Conservation (phyloP, 2,113 vertebrate genomes). For the Coregonus clupeaformis region DNA sequence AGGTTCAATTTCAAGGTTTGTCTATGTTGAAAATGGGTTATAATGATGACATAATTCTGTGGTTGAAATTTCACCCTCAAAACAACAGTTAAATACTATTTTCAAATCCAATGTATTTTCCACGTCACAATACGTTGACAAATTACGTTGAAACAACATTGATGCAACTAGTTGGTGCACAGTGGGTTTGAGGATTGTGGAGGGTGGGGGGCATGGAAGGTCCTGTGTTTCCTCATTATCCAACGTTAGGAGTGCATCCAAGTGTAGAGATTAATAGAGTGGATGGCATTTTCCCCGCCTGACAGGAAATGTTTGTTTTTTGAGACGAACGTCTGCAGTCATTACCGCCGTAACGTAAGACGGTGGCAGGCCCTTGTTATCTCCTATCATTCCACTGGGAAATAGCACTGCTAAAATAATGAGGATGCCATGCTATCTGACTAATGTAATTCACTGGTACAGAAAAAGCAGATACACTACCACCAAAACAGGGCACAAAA, state of each 20-base stretch:
- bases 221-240: conserved; percentile 22
- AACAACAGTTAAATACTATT: no score
- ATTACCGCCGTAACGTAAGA: conserved; percentile 6
- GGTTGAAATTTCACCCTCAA: no score
- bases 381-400: conserved; percentile 4
- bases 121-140: no score
- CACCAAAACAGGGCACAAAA: neutral
- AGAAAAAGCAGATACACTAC: no score
- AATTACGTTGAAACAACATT: no score
- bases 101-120: no score
- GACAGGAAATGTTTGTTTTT: conserved; percentile 20
- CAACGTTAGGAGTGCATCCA: conserved; percentile 21
- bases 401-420: neutral
- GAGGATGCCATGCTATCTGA: neutral
- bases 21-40: no score
- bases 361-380: conserved; percentile 14
- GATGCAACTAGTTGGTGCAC: no score
- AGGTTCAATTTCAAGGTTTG: no score
- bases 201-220: neutral
- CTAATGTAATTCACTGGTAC: no score
- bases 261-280: conserved; percentile 24
- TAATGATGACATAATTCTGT: no score
- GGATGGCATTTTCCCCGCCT: conserved; percentile 1
- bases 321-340: conserved; percentile 4
- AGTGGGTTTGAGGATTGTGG: no score